Percentiles rank a stretch among this genome's conserved stretches.
Conservation (phyloP, 2,113 vertebrate genomes). For the Castor canadensis region DNA sequence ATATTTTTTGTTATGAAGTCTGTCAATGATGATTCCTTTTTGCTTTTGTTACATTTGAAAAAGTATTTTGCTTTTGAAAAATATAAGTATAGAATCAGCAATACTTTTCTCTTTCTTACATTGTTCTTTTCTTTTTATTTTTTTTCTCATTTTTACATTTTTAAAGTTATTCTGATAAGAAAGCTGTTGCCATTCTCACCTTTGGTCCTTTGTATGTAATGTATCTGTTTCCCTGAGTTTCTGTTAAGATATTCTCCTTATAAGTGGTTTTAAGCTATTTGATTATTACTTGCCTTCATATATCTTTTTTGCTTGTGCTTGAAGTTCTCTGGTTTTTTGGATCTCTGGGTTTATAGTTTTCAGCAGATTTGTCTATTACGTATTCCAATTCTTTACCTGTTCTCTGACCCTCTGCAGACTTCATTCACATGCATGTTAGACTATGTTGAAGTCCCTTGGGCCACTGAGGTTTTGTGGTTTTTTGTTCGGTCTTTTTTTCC, state of each 20-base stretch:
- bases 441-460: not conserved
- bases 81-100: not conserved
- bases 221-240: not conserved
- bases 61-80: slow-evolving; percentile 1
- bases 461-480: not conserved
- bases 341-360: not conserved
- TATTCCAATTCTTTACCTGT: not conserved
- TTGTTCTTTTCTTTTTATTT: too few species aligned
- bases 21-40: not conserved
- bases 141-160: not conserved
- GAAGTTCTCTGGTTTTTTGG: not conserved
- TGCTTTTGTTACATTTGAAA: not conserved
- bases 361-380: not conserved
- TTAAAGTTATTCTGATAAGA: not conserved
- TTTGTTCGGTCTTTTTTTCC: not conserved
- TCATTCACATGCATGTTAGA: not conserved
- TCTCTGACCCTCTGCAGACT: not conserved
- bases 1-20: not conserved
- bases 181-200: not conserved
- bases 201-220: not conserved
- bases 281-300: not conserved
- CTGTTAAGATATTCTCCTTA: not conserved
- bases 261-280: not conserved
- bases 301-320: not conserved
- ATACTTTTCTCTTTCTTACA: not conserved